Percentiles rank a stretch among this genome's conserved stretches.
These are phyloP conservation scores for Vesta saturnalis DNA, from an alignment of 2,888 invertebrate species.

Conservation along the genomic window DNA sequence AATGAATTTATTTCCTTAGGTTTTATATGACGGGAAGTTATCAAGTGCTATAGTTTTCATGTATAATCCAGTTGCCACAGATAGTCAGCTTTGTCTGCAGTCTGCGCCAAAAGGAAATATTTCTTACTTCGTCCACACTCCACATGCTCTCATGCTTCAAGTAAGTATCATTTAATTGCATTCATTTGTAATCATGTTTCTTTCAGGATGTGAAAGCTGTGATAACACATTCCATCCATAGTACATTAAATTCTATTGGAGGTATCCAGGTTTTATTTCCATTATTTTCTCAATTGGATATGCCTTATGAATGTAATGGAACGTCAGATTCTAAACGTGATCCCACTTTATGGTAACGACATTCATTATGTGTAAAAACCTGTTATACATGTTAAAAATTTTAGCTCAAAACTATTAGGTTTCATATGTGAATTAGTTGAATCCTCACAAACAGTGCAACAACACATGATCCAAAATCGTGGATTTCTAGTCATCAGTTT, in stretches of 20 bases:
- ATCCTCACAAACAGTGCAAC: constrained; percentile 96
- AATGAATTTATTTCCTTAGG: no score
- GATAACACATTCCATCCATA: constrained; percentile 98
- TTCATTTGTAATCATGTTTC: constrained; percentile 25
- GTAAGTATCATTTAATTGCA: constrained; percentile 70
- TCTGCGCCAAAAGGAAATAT: constrained; percentile 97
- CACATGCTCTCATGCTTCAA: constrained; percentile 99
- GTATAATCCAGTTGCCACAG: constrained; percentile 99
- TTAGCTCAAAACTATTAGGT: constrained; percentile 92
- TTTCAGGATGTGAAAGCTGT: constrained; percentile 98
- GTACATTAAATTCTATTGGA: constrained; percentile 98
- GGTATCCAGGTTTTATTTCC: constrained; percentile 99
- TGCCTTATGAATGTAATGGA: constrained; percentile 85
- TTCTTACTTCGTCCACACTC: constrained; percentile 98
- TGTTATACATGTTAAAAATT: constrained; percentile 44
- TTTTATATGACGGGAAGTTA: constrained; percentile 97
- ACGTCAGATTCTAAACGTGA: constrained; percentile 82
- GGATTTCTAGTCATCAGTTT: constrained; percentile 98
- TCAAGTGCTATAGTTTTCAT: constrained; percentile 98
- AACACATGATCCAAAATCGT: constrained; percentile 98
- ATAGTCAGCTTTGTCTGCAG: constrained; percentile 97
- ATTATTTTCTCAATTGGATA: constrained; percentile 95
- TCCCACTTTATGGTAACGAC: constrained; percentile 83
- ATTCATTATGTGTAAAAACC: not conserved
- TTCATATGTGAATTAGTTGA: constrained; percentile 98